Percentiles rank a stretch among this genome's conserved stretches.
Evolutionary conservation across 2,113 vertebrate species (phyloP).

Genomic region (Bujurquina vittata): DNA sequence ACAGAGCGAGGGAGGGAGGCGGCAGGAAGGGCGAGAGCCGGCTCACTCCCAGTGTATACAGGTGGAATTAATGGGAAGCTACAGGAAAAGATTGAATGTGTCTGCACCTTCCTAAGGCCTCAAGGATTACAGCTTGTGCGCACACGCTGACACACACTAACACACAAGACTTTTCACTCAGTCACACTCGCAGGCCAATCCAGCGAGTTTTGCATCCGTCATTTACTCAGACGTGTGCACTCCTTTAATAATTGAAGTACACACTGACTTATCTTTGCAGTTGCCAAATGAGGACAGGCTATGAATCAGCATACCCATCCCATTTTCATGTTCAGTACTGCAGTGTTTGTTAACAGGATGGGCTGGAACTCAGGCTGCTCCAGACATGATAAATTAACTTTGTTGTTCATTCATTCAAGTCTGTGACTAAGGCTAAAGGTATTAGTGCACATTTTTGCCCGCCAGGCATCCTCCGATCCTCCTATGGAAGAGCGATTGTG

Average conservation of each 20-base stretch:
- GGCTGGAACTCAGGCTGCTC: conserved; percentile 15
- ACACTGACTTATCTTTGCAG: conserved; percentile 27
- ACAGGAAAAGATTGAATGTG: conserved; percentile 68
- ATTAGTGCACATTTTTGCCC: not conserved
- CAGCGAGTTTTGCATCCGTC: not conserved
- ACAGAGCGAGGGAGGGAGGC: conserved; percentile 28
- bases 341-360: conserved; percentile 30
- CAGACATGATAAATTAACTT: conserved; percentile 30
- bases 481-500: not conserved
- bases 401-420: conserved; percentile 37
- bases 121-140: conserved; percentile 57
- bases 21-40: conserved; percentile 66
- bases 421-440: conserved; percentile 4
- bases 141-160: conserved; percentile 33
- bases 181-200: not conserved
- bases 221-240: conserved; percentile 11
- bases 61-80: conserved; percentile 79
- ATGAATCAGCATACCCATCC: conserved; percentile 43
- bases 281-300: conserved; percentile 11
- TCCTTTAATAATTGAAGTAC: conserved; percentile 20
- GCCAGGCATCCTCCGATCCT: not conserved
- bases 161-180: conserved; percentile 5
- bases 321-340: conserved; percentile 2
- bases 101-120: conserved; percentile 64
- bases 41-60: conserved; percentile 76